Conservation (phyloP, 2,797 vertebrate species). For the Gymnothorax reevesii region DNA sequence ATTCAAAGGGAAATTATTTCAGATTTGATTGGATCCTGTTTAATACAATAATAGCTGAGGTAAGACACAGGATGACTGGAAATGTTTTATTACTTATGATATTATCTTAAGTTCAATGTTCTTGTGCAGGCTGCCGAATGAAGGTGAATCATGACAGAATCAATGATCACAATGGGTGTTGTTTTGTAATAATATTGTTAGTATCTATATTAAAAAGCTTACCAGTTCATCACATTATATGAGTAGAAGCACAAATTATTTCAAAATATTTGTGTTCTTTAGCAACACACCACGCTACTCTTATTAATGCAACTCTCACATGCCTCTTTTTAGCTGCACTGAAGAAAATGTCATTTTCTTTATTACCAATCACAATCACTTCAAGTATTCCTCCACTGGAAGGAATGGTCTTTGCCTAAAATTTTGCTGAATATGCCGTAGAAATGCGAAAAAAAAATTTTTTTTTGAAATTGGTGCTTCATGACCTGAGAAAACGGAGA, state of each 20-base stretch:
- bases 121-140: not conserved
- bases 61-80: not conserved
- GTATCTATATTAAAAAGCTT: not conserved
- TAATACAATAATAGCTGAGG: not conserved
- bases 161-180: not conserved
- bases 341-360: not conserved
- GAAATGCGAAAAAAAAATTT: no score
- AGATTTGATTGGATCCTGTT: not conserved
- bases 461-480: no score
- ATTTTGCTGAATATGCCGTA: no score
- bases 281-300: not conserved
- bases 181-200: not conserved
- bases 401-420: no score
- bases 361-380: not conserved
- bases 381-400: no score
- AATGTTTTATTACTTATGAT: not conserved
- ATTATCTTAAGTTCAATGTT: not conserved
- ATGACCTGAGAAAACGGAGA: no score
- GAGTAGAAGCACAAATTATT: not conserved
- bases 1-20: not conserved
- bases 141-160: not conserved
- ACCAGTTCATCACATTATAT: not conserved
- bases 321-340: not conserved
- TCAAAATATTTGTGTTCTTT: not conserved
- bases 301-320: not conserved